phyloP scores from a whole-genome alignment of 2,797 vertebrate genomes.

The Girardinus metallicus region DNA sequence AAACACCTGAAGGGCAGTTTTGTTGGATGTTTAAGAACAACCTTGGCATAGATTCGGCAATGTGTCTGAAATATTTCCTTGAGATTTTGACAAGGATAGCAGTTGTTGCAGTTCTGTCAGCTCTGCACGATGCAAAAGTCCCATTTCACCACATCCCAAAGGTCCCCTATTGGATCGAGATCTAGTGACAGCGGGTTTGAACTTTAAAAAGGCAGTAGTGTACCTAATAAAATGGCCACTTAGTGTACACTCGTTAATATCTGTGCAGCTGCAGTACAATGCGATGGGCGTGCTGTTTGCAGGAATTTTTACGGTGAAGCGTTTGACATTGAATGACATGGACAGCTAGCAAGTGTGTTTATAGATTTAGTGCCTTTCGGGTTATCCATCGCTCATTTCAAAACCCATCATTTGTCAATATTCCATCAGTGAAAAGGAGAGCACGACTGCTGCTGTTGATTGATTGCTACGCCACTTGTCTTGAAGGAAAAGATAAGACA shows the following conservation, averaged over 20 bases:
- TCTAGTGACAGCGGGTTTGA: background rate
- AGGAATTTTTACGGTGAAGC: conserved; percentile 36
- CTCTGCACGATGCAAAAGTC: background rate
- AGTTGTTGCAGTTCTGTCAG: background rate
- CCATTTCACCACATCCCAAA: background rate
- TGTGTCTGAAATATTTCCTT: background rate
- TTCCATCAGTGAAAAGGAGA: conserved; percentile 66
- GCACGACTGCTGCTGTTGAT: conserved; percentile 51
- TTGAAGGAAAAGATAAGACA: conserved; percentile 38
- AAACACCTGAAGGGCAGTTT: background rate
- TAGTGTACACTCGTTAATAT: background rate
- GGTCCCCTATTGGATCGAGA: background rate
- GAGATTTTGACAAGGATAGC: background rate
- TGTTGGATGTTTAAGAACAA: background rate
- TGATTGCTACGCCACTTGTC: conserved; percentile 53
- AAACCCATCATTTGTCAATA: conserved; percentile 66
- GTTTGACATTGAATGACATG: conserved; percentile 44
- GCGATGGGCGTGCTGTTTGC: background rate
- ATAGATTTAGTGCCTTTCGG: conserved; percentile 60
- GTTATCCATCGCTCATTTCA: conserved; percentile 66
- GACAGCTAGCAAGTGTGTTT: conserved; percentile 57
- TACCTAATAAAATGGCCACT: background rate
- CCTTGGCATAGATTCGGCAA: background rate
- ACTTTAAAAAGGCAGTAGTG: background rate
- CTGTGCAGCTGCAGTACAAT: conserved; percentile 14